Conservation (phyloP, 2,888 invertebrate genomes). For the Lingula anatina region DNA sequence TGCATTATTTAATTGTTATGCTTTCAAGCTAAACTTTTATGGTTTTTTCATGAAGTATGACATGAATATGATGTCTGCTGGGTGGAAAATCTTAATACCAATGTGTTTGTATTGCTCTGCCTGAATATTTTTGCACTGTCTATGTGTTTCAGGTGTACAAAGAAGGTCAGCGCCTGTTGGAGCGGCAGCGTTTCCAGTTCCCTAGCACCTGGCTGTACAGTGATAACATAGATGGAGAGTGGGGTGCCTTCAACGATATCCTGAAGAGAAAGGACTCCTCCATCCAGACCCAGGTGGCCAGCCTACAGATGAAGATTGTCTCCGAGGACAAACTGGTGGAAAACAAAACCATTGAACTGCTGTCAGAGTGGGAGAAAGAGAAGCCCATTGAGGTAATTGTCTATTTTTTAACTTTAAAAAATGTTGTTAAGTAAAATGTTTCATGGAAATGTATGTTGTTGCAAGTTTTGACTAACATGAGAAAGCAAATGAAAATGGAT, state of each 20-base stretch:
- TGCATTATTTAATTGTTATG: no score
- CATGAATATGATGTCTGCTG: no score
- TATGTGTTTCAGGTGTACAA: constrained; percentile 79
- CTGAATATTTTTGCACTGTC: no score
- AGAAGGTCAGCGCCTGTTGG: constrained; percentile 93
- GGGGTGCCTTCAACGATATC: constrained; percentile 99
- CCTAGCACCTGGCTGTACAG: constrained; percentile 96
- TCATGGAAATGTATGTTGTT: no score
- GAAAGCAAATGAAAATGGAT: no score
- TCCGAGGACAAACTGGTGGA: constrained; percentile 98
- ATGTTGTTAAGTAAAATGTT: no score
- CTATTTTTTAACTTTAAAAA: no score
- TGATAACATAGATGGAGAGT: constrained; percentile 98
- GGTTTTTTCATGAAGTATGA: no score
- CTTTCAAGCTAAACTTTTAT: no score
- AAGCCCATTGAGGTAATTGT: constrained; percentile 92
- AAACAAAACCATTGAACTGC: constrained; percentile 84
- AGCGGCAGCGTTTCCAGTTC: constrained; percentile 96
- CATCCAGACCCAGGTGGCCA: constrained; percentile 51
- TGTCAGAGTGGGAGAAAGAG: constrained; percentile 94
- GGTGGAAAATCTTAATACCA: no score
- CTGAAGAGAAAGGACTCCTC: constrained; percentile 91
- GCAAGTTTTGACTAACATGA: no score
- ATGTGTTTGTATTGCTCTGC: no score
- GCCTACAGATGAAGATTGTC: constrained; percentile 93